phyloP scores from a whole-genome alignment of 35 echinoderm and acorn worm genomes.

The Apostichopus californicus region DNA sequence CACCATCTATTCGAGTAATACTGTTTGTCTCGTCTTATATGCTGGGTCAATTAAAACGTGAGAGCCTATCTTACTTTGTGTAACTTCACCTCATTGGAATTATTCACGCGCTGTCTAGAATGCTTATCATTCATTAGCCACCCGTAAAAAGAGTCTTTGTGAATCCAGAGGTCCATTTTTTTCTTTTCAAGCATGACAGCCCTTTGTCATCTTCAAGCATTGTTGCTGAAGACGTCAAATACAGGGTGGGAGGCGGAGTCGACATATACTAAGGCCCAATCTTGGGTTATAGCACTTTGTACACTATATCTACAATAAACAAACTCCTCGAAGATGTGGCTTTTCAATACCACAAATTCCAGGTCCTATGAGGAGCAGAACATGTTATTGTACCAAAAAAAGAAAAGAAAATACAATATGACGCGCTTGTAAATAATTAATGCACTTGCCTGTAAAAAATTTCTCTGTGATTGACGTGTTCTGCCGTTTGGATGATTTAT shows the following conservation, averaged over 20 bases:
- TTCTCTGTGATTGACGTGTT: no score
- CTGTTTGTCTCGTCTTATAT: neutral
- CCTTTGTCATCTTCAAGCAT: neutral
- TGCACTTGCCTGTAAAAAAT: no score
- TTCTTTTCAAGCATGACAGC: neutral
- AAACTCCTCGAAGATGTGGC: no score
- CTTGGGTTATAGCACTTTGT: neutral
- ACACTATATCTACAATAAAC: no score
- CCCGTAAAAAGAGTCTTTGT: conserved; percentile 23
- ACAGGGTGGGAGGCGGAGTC: neutral
- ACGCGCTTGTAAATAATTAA: no score
- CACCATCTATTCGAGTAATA: neutral
- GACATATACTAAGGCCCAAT: neutral
- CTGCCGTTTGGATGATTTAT: no score
- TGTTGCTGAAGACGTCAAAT: neutral
- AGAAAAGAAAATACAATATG: no score
- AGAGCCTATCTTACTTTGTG: neutral
- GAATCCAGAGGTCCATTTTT: neutral
- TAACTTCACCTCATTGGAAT: conserved; percentile 6
- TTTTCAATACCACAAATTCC: no score
- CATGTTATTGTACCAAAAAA: no score
- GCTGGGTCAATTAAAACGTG: conserved; percentile 17
- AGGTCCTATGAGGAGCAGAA: no score
- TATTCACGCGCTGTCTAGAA: conserved; percentile 25
- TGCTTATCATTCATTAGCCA: conserved; percentile 36